These are phyloP conservation scores for Monopterus albus DNA, from an alignment of 2,113 vertebrate genomes.

Conservation along the genomic window DNA sequence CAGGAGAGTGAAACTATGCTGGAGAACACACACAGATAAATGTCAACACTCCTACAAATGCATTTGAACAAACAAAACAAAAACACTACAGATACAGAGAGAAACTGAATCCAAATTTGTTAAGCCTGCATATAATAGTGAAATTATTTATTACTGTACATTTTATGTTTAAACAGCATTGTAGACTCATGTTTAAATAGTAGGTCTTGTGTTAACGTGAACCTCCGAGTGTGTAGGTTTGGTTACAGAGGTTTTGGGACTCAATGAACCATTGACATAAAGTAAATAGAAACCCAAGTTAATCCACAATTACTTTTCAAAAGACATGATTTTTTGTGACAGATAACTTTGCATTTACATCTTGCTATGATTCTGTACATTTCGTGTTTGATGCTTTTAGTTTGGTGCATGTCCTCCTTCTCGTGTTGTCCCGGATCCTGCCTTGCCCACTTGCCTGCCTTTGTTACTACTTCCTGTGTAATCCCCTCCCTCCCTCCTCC, in stretches of 20 bases:
- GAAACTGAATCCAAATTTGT: neutral
- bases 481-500: too few species aligned
- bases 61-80: slow-evolving; percentile 3
- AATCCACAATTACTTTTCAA: neutral
- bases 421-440: too few species aligned
- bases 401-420: too few species aligned
- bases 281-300: neutral
- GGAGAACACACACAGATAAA: neutral
- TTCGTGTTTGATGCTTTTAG: too few species aligned
- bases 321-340: too few species aligned
- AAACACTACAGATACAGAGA: neutral
- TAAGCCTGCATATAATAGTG: neutral
- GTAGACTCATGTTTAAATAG: too few species aligned
- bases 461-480: too few species aligned
- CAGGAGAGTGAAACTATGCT: neutral
- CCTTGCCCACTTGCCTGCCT: too few species aligned
- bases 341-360: too few species aligned
- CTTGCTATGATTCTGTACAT: too few species aligned
- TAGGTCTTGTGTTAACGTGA: neutral
- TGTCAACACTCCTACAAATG: neutral
- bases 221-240: neutral
- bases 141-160: neutral
- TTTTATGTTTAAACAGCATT: too few species aligned
- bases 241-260: neutral
- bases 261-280: neutral